Base-by-base conservation (phyloP, 2,113 vertebrate species). In the Carassius gibelio region DNA sequence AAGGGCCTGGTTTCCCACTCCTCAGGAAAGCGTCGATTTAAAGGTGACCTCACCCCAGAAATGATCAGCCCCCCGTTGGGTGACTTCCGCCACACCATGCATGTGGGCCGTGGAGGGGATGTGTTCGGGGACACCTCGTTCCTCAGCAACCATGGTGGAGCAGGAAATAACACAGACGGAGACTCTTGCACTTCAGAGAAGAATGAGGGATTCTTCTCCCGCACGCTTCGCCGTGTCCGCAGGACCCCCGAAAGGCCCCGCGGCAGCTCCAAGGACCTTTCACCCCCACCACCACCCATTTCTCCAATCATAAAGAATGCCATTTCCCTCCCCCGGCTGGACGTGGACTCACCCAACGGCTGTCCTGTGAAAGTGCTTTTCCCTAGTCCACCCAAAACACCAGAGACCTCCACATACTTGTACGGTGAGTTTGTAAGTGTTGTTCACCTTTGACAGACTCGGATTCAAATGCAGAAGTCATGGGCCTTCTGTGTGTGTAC, bases 31-130 rank as follows among this genome's bases (percentile, higher is more conserved):
- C 95, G 97, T 0, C 95, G 96, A n/a, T 91, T 92, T 82, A 96
- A 96, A 88, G 92, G 94, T 0, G 95, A 97, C 90, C 94, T 99
- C 85, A 98, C 97, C 0, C 90, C 95, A 0, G 98, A 99, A 71
- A 99, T 99, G 98, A 99, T 99, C 93, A 99, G 98, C 92, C 97
- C 96, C 0, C 98, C 98, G 0, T 91, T 99, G 42, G 97, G 96
- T 0, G 98, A 99, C 93, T 99, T 99, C 86, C 96, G 98, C 62
- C 98, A 99, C 93, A 99, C 97, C 87, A 99, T 99, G 97, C 98
- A 99, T 0, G 98, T 99, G 69, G 98, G 98, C 38, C 96, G 97
- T 0, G 97, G 97, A 0, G 98, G 98, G 0, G 98, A 99, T 0
- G 98, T 96, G 84, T 99, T 99, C 0, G 98, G 98, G 0, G 98